Percentiles rank a stretch among this genome's conserved stretches.
Evolutionary conservation across 1,140 invertebrate genomes (phyloP).

Genomic region (Galleria mellonella): DNA sequence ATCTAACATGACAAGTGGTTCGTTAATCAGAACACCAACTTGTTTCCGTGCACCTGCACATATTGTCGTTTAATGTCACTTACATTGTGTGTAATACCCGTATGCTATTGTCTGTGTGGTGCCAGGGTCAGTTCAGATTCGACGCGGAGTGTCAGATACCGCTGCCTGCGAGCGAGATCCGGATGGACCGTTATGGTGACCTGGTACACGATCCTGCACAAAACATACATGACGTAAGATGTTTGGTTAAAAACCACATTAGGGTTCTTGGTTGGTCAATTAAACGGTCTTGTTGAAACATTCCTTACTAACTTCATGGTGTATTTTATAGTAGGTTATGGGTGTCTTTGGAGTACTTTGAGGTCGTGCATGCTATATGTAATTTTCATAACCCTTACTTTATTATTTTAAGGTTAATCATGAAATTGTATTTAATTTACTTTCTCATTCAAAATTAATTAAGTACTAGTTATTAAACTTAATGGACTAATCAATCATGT

Average conservation of each 20-base stretch:
- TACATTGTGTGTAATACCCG: constrained; percentile 2
- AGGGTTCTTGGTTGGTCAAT: constrained; percentile 2
- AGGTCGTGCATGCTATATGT: no score
- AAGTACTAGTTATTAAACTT: no score
- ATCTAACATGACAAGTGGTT: background rate
- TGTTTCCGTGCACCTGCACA: background rate
- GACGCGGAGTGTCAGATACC: constrained; percentile 82
- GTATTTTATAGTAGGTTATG: constrained; percentile 3
- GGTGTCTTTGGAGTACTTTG: no score
- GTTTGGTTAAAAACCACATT: background rate
- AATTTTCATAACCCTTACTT: no score
- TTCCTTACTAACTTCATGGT: constrained; percentile 21
- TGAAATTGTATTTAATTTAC: no score
- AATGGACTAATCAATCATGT: no score
- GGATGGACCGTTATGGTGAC: constrained; percentile 72
- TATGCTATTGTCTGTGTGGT: constrained; percentile 36
- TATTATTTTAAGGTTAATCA: no score
- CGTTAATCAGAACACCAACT: no score
- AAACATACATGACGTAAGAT: constrained; percentile 65
- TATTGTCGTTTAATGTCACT: background rate
- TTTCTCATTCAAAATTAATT: no score
- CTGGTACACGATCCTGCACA: constrained; percentile 64
- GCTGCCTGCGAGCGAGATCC: constrained; percentile 77
- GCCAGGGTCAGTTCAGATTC: constrained; percentile 87
- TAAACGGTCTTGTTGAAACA: background rate